phyloP scores from a whole-genome alignment of 1,140 invertebrate genomes.

The Sycophila sp. region DNA sequence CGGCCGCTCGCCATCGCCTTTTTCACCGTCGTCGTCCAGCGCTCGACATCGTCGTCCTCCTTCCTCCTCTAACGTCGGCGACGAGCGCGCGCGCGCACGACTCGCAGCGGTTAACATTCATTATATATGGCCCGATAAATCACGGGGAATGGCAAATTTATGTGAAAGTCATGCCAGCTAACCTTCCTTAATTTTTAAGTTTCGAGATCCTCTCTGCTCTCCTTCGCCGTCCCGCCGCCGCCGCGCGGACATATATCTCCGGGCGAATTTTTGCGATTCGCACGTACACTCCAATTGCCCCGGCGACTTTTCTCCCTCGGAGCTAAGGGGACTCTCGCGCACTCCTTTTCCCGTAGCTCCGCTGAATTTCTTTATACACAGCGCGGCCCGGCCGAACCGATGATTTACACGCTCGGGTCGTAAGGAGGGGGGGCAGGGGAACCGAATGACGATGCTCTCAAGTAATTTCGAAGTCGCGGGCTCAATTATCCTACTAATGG shows the following conservation, averaged over 20 bases:
- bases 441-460: constrained; percentile 10
- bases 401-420: constrained; percentile 8
- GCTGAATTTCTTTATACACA: neutral
- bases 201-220: constrained; percentile 26
- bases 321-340: too few relatives aligned
- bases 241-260: neutral
- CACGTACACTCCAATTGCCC: neutral
- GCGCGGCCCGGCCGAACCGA: neutral
- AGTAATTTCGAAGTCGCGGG: neutral
- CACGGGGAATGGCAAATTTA: constrained; percentile 54
- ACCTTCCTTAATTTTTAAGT: constrained; percentile 52
- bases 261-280: constrained; percentile 12
- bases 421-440: neutral
- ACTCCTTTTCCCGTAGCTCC: neutral
- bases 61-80: constrained; percentile 33
- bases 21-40: constrained; percentile 16
- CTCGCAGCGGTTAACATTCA: constrained; percentile 54
- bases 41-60: neutral
- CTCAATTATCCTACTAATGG: constrained; percentile 25
- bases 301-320: neutral
- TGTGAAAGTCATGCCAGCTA: constrained; percentile 46
- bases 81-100: constrained; percentile 19
- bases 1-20: constrained; percentile 10
- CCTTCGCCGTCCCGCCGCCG: constrained; percentile 2
- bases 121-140: constrained; percentile 58